Conservation (phyloP, 2,113 vertebrate genomes). For the Gymnorhina tibicen region DNA sequence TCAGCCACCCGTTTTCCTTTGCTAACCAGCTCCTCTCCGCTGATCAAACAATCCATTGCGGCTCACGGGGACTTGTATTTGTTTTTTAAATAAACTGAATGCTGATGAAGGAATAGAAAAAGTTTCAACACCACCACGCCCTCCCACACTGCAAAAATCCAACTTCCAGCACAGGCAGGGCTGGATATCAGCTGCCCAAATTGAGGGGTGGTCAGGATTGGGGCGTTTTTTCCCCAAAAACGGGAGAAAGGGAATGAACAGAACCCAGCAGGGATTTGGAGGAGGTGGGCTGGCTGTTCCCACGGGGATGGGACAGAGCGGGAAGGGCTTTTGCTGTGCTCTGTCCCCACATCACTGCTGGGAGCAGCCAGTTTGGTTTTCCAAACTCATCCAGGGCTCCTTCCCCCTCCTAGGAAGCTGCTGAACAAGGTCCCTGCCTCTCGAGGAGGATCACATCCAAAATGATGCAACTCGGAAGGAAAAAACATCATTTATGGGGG, state of each 20-base stretch:
- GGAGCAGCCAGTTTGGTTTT: background rate
- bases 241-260: background rate
- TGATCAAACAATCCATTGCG: background rate
- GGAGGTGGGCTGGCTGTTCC: background rate
- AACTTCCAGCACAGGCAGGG: background rate
- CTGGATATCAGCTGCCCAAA: background rate
- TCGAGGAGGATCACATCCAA: background rate
- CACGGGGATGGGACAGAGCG: background rate
- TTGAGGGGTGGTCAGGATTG: background rate
- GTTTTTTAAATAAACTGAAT: background rate
- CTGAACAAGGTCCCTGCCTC: background rate
- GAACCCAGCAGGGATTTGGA: background rate
- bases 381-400: background rate
- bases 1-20: background rate
- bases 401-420: background rate
- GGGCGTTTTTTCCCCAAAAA: background rate
- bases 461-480: background rate
- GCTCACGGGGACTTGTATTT: background rate
- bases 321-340: background rate
- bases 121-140: background rate
- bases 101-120: background rate
- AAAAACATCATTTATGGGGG: background rate
- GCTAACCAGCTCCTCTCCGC: background rate
- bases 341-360: accelerated
- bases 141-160: background rate